These are phyloP conservation scores for Corella eumyota DNA, from an alignment of 23 tunicate genomes.

Conservation along the genomic window DNA sequence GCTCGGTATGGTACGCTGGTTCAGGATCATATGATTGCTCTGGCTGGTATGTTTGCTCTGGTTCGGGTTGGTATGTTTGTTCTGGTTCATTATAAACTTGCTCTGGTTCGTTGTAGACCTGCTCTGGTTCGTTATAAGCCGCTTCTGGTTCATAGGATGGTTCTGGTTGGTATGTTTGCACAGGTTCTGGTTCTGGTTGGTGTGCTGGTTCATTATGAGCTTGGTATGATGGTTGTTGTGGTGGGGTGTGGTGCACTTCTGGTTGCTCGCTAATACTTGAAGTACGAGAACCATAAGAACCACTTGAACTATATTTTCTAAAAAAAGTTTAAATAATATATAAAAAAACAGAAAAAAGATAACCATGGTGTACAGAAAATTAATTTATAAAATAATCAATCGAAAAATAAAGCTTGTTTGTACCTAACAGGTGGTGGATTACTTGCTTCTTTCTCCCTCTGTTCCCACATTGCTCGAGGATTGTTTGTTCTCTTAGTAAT, in stretches of 20 bases:
- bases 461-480: conserved; percentile 57
- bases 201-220: conserved; percentile 9
- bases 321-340: too few species aligned
- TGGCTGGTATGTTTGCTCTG: conserved; percentile 6
- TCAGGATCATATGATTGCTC: conserved; percentile 9
- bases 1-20: conserved; percentile 7
- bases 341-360: too few species aligned
- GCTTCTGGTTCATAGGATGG: conserved; percentile 10
- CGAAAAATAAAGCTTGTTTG: too few species aligned
- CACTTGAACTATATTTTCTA: conserved; percentile 54
- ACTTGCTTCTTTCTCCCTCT: conserved; percentile 58
- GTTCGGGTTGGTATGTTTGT: conserved; percentile 11
- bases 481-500: conserved; percentile 43
- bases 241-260: conserved; percentile 18
- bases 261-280: conserved; percentile 49
- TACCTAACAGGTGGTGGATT: conserved; percentile 52
- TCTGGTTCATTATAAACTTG: conserved; percentile 14
- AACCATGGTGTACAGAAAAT: too few species aligned
- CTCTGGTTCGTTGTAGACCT: not conserved
- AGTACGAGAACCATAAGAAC: conserved; percentile 46
- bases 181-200: conserved; percentile 17
- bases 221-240: conserved; percentile 18
- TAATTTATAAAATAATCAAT: too few species aligned
- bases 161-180: conserved; percentile 11
- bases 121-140: conserved; percentile 10